Base-by-base conservation (phyloP, 2,888 invertebrate genomes). In the Troilus luridus region DNA sequence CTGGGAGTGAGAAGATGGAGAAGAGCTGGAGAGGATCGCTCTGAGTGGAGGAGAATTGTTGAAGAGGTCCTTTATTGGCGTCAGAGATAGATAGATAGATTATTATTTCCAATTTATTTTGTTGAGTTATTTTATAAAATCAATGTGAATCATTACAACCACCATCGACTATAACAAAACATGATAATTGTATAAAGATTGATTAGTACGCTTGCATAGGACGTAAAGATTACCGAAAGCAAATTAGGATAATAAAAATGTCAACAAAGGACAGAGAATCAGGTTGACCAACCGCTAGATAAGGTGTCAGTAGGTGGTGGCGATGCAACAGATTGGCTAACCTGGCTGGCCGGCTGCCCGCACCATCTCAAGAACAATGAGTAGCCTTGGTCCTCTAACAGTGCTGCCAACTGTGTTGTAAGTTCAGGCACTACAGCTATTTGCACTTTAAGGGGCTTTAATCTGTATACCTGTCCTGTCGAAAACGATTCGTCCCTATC, bases 381-480 rank as follows among this genome's bases (percentile, higher is more conserved):
- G 21, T 85, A n/a, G 85, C 85, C 85, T 85, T 85, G 85, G 85
- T 54, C 85, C 41, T 85, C 85, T 56, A 56, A 14, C 56, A 85
- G 56, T 9, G 56, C 0, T 85, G 85, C 85, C 85, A 85, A 85
- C 85, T 85, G n/a, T 85, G 56, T 56, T 85, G 56, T 58, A 85
- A 85, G 56, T 12, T n/a, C 56, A 3, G 27, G 27, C 41, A 19
- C 72, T 41, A 41, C 7, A 41, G 41, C 7, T 17, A 24, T 77
- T 19, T 77, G 72, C 27, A 19, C 27, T 77, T 41, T 41, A 8
- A 41, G 8, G 3, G 5, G 6, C 41, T 3, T 19, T 8, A 64
- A 24, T 11, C n/a, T 6, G 64, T 9, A 64, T 64, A 8, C 21
- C 64, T 7, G n/a, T n/a, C 64, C 24, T 8, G 11, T 9, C n/a